Conservation (phyloP, 2,888 invertebrate species). For the Caenorhabditis virilis region DNA sequence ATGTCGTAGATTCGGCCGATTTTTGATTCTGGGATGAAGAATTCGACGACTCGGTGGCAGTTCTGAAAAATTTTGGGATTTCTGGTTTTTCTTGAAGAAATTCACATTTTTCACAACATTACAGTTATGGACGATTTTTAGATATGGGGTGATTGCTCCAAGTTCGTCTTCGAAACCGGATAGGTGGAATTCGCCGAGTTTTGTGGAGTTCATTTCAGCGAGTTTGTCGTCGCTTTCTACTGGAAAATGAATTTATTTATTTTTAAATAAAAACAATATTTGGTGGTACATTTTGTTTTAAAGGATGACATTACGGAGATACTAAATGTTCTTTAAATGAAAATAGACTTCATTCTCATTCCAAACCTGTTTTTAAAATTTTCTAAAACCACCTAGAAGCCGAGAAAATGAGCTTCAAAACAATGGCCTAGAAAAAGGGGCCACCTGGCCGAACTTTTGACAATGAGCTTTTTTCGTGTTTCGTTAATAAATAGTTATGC, state of each 20-base stretch:
- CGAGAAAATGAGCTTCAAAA: too few relatives aligned
- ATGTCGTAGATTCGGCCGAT: conserved; percentile 31
- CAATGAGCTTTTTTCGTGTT: too few relatives aligned
- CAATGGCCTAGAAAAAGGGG: too few relatives aligned
- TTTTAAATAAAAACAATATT: background rate
- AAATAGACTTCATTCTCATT: too few relatives aligned
- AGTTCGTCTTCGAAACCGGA: conserved; percentile 31
- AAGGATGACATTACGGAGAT: background rate
- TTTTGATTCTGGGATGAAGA: conserved; percentile 27
- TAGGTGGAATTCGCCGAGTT: conserved; percentile 30
- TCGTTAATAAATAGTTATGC: too few relatives aligned
- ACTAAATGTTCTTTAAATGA: too few relatives aligned
- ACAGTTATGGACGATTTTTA: conserved; percentile 30
- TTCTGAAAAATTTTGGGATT: too few relatives aligned
- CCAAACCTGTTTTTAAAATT: too few relatives aligned
- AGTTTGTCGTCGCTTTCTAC: conserved; percentile 33
- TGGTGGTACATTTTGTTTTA: background rate
- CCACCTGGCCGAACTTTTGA: too few relatives aligned
- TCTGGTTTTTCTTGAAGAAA: too few relatives aligned
- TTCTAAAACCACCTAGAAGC: too few relatives aligned
- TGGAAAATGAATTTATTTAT: conserved; percentile 3
- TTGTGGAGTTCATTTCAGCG: conserved; percentile 11
- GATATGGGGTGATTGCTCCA: conserved; percentile 26
- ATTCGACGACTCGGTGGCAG: conserved; percentile 27
- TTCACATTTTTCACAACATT: conserved; percentile 29